Base-by-base conservation (phyloP, 1,140 invertebrate species). In the Sarcophaga peregrina region DNA sequence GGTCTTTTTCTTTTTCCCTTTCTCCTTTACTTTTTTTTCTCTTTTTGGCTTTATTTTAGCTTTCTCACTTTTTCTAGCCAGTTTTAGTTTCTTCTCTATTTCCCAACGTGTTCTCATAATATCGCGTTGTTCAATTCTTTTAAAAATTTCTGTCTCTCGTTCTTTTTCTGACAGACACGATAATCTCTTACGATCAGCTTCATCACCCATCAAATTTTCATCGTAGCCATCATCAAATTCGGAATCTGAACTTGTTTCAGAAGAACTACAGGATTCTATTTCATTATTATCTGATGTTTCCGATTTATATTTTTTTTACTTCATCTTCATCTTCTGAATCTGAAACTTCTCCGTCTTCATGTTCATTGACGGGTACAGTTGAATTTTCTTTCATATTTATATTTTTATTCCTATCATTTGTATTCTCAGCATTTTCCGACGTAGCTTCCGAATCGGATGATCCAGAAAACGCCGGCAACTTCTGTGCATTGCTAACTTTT, bases 171-270 rank as follows among this genome's bases (percentile, higher is more conserved):
- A 99, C 94, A 99, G 96, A 84, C 96, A 94, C 10, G 96, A 96
- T 4, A 99, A 91, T 1, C 96, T 92, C 13, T 95, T 94, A 87
- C 96, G 94, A 92, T 99, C 98, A 86, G 98, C 98, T 82, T 97
- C 97, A 92, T 99, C 98, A 1, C 98, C 97, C 95, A 99, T 98
- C 2, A 99, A 92, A 88, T 99, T 97, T 85, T 99, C 98, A 91
- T 99, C 98, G 87, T 97, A 98, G 88, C 93, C 93, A 86, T 93
- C 93, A 86, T 93, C 91, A 83, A 93, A 93, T 86, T 93, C 92
- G 5, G 90, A 91, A 78, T 93, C 89, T 0, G 88, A 90, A 80
- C 87, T 88, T 8, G 92, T 85, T 9, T 81, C 81, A 37, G 82
- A 85, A 3, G 88, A 87, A 7, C 87, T 87, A 46, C 86, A 84